These are phyloP conservation scores for Clarias fuscus DNA, from an alignment of 2,797 vertebrate genomes.

Conservation along the genomic window DNA sequence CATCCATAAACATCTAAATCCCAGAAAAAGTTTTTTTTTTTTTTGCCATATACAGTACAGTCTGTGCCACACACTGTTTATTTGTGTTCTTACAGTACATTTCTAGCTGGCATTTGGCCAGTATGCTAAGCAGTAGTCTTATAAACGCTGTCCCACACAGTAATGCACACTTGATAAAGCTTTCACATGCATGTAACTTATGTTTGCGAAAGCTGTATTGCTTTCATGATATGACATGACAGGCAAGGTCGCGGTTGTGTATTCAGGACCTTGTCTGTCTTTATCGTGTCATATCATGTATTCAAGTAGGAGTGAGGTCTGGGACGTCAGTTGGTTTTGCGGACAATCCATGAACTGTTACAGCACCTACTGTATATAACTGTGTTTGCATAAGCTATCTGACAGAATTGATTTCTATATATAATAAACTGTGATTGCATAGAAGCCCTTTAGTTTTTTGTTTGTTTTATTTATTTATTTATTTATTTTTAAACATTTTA, in stretches of 20 bases:
- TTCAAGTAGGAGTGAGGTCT: not conserved
- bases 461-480: too few species aligned
- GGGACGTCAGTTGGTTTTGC: not conserved
- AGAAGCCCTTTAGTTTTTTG: too few species aligned
- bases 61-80: not conserved
- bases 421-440: not conserved
- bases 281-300: not conserved
- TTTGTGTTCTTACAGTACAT: not conserved
- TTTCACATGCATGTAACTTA: not conserved
- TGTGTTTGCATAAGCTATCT: not conserved
- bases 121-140: not conserved
- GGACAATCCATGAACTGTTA: not conserved
- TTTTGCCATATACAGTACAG: too few species aligned
- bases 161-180: not conserved
- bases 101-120: not conserved
- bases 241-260: not conserved
- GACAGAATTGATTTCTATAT: not conserved
- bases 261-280: too few species aligned
- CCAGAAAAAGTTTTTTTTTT: too few species aligned
- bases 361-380: not conserved
- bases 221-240: not conserved
- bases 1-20: not conserved
- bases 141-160: not conserved
- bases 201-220: not conserved
- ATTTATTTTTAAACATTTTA: too few species aligned